A percentile compares a stretch with the other conserved stretches of the same genome.
Evolutionary conservation across 2,888 invertebrate genomes (phyloP).

Genomic region (Copidosoma aretas): DNA sequence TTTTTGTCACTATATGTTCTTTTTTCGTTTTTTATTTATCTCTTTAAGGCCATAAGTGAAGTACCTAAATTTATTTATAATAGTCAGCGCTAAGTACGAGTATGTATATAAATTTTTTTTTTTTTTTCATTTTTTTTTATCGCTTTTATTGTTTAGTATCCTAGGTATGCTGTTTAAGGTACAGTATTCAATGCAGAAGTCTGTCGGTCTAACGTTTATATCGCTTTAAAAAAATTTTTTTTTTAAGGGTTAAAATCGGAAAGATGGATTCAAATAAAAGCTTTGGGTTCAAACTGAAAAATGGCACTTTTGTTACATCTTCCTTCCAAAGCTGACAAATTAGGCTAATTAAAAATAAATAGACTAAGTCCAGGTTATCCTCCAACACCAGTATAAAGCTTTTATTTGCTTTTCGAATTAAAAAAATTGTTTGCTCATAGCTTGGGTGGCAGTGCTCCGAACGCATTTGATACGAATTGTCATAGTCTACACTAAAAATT

Average conservation of each 20-base stretch:
- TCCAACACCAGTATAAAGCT: not conserved
- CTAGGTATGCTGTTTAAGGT: slow-evolving; percentile 46
- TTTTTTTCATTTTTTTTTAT: slow-evolving; percentile 26
- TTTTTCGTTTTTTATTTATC: slow-evolving; percentile 44
- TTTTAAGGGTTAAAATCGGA: too few relatives aligned
- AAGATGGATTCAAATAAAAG: too few relatives aligned
- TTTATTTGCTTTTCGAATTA: not conserved
- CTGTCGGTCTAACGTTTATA: slow-evolving; percentile 12
- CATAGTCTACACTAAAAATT: not conserved
- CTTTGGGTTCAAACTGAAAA: not conserved
- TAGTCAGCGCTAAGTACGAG: slow-evolving; percentile 50
- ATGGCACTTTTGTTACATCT: not conserved
- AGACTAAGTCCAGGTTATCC: too few relatives aligned
- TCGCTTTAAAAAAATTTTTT: not conserved
- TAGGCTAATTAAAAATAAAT: not conserved
- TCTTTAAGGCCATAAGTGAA: slow-evolving; percentile 59
- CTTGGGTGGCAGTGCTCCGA: not conserved
- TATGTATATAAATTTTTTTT: slow-evolving; percentile 48
- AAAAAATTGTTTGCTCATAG: not conserved
- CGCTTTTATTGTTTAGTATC: slow-evolving; percentile 7
- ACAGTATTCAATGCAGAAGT: slow-evolving; percentile 41
- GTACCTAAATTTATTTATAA: slow-evolving; percentile 54
- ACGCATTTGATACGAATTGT: not conserved
- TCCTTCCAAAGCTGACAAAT: too few relatives aligned
- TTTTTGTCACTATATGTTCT: slow-evolving; percentile 28